Base-by-base conservation (phyloP, 2,888 invertebrate genomes). In the Apocheima hispidaria region DNA sequence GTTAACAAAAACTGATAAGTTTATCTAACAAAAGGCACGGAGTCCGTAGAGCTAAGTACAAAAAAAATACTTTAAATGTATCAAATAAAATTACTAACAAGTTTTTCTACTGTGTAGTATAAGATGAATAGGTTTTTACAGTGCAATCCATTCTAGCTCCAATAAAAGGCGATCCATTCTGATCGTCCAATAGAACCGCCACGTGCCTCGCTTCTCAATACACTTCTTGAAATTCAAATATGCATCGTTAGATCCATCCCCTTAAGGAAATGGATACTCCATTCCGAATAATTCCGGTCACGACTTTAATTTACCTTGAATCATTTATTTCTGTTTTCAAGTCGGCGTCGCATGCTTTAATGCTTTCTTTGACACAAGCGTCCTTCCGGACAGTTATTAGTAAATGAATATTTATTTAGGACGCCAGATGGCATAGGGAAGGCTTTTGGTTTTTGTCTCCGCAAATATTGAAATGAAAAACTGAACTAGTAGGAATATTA, bases 151-250 rank as follows among this genome's bases (percentile, higher is more conserved):
- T 66, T 59, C 51, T 41, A 20, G 16, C 26, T 35, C 21, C 61
- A 62, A 53, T 62, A 61, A 56, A 62, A 53, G 18, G 33, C 41
- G 52, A 48, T 51, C 57, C 46, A 50, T 60, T 59, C 54, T 20
- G 53, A 68, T 61, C 41, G 63, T 61, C 69, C 66, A 61, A 67
- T 67, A 60, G 59, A 63, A 30, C 51, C 26, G 50, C 50, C 52
- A 67, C 70, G 69, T 70, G 69, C 55, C 28, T 21, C 33, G 67
- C 28, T 21, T 50, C 41, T 58, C 57, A 69, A 65, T 62, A 23
- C 38, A 56, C 40, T 43, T 64, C 61, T 57, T 65, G 61, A 63
- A 69, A 66, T 71, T 71, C 64, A 66, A 68, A 69, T 66, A 54
- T 46, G 55, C 55, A 48, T 63, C 60, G 68, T 65, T 64, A 65